A percentile compares a stretch with the other conserved stretches of the same genome.
phyloP scores from a whole-genome alignment of 2,113 vertebrate species.

The Oxygymnocypris stewartii region DNA sequence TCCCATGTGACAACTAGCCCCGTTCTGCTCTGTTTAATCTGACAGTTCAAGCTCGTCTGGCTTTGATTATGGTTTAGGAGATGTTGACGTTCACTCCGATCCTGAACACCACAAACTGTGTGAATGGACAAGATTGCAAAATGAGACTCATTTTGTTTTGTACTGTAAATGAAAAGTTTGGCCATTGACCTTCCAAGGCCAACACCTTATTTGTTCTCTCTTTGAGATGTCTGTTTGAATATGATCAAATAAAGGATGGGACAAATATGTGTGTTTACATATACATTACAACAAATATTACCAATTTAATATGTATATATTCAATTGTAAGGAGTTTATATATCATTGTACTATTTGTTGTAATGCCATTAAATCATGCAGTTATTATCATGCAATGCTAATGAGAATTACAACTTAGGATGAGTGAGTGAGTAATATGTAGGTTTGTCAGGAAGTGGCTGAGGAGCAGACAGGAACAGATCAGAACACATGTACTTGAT shows the following conservation, averaged over 20 bases:
- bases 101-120: background rate
- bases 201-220: background rate
- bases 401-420: background rate
- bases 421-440: background rate
- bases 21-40: background rate
- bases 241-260: no score
- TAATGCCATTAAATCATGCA: background rate
- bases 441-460: background rate
- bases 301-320: no score
- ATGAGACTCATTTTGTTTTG: background rate
- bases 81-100: background rate
- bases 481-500: conserved; percentile 42
- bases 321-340: background rate
- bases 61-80: background rate
- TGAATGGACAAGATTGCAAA: background rate
- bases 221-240: background rate
- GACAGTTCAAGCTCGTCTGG: background rate
- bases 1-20: background rate
- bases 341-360: background rate
- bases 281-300: background rate
- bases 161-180: background rate
- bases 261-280: no score
- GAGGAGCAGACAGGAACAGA: background rate
- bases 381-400: background rate
- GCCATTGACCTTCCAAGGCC: background rate